phyloP scores from a whole-genome alignment of 2,113 vertebrate species.

The Datnioides undecimradiatus region DNA sequence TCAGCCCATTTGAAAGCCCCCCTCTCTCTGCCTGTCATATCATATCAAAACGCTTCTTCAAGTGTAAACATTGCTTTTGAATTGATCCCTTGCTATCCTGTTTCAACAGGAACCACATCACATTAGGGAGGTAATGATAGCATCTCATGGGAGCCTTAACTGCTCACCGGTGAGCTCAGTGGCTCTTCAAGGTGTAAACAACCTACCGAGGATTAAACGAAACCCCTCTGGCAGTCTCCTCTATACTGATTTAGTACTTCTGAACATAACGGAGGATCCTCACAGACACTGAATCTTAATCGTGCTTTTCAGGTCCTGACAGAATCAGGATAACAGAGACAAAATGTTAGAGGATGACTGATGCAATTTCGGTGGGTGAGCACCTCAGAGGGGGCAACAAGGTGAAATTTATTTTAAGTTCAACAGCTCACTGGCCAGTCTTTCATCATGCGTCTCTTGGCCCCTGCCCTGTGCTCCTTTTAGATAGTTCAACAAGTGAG shows the following conservation, averaged over 20 bases:
- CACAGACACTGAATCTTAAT: background rate
- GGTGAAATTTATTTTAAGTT: background rate
- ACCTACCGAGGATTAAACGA: background rate
- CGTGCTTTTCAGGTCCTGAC: background rate
- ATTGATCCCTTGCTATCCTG: background rate
- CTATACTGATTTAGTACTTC: background rate
- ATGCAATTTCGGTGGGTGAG: background rate
- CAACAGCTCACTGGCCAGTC: background rate
- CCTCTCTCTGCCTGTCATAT: background rate
- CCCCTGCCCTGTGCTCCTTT: background rate
- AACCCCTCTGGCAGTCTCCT: background rate
- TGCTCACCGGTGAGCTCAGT: background rate
- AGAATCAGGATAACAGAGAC: constrained; percentile 16
- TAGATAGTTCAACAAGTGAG: background rate
- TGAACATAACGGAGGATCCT: background rate
- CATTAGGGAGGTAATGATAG: background rate
- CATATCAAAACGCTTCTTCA: background rate
- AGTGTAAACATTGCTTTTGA: background rate
- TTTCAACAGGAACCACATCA: background rate
- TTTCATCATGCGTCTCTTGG: background rate
- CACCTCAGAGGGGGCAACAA: background rate
- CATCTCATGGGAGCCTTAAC: background rate
- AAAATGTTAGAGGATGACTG: constrained; percentile 2
- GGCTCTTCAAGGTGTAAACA: constrained; percentile 1
- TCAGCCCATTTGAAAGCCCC: background rate